Conservation (phyloP, 2,797 vertebrate species). For the Pyrrhura leucotis region DNA sequence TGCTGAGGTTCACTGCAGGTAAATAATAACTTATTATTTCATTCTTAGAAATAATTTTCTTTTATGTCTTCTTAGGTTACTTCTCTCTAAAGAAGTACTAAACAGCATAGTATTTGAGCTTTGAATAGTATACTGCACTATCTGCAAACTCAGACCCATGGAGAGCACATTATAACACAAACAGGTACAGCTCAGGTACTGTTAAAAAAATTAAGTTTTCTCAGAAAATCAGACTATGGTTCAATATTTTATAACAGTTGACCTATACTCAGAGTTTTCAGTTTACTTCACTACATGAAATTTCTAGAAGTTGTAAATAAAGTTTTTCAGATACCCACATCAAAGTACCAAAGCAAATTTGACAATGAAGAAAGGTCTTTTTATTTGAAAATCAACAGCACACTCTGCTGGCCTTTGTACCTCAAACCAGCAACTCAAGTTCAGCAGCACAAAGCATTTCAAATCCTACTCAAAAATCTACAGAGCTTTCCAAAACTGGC, state of each 20-base stretch:
- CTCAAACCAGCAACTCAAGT: background rate
- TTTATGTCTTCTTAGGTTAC: background rate
- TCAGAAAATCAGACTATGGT: background rate
- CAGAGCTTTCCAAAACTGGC: background rate
- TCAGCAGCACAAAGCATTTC: background rate
- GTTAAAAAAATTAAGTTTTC: background rate
- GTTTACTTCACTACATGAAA: background rate
- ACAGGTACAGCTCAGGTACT: background rate
- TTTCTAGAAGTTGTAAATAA: background rate
- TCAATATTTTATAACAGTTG: background rate
- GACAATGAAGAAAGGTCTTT: background rate
- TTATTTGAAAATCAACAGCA: constrained; percentile 72
- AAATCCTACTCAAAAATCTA: background rate
- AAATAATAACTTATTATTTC: background rate
- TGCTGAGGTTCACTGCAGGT: background rate
- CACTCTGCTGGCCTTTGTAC: constrained; percentile 76
- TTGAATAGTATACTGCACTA: background rate
- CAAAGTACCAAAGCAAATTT: background rate
- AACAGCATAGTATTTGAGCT: background rate
- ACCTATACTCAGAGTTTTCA: background rate
- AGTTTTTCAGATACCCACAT: background rate
- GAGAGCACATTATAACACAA: background rate
- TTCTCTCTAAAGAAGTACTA: background rate
- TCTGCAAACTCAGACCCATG: background rate
- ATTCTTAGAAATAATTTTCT: background rate